Percentiles rank a stretch among this genome's conserved stretches.
Conservation (phyloP, 2,797 vertebrate genomes). For the Myripristis jacobus region DNA sequence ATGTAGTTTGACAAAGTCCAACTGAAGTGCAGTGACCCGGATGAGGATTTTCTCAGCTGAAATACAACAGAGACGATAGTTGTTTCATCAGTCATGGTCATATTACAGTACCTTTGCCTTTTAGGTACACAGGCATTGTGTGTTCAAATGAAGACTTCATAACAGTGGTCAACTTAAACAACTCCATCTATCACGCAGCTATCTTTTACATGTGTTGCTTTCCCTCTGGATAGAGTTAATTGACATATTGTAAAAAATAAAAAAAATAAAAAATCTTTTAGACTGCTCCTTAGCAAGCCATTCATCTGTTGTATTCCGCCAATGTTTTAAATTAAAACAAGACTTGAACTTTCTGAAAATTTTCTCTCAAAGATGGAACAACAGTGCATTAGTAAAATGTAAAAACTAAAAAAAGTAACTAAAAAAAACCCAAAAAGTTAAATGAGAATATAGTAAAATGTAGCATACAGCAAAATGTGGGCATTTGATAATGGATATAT, state of each 20-base stretch:
- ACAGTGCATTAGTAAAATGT: not conserved
- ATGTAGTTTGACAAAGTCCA: constrained; percentile 17
- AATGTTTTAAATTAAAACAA: not conserved
- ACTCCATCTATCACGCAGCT: not conserved
- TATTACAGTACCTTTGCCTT: not conserved
- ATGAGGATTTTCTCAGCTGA: not conserved
- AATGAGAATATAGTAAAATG: too few species aligned
- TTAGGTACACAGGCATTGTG: constrained; percentile 2
- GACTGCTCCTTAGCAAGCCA: not conserved
- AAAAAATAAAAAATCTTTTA: not conserved
- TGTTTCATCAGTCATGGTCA: not conserved
- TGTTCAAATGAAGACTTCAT: not conserved
- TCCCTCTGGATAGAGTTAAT: not conserved
- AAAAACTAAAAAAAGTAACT: too few species aligned
- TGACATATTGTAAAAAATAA: not conserved
- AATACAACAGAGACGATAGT: not conserved
- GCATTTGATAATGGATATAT: not conserved
- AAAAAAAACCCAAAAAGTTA: too few species aligned
- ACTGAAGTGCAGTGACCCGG: constrained; percentile 1
- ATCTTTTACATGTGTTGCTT: not conserved
- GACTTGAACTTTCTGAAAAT: not conserved
- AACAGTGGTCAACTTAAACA: too few species aligned
- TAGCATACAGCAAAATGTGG: not conserved
- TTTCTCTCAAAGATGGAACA: not conserved
- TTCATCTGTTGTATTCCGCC: not conserved